Percentiles rank a stretch among this genome's conserved stretches.
Evolutionary conservation across 1,140 invertebrate genomes (phyloP).

Genomic region (Arctopsyche grandis): DNA sequence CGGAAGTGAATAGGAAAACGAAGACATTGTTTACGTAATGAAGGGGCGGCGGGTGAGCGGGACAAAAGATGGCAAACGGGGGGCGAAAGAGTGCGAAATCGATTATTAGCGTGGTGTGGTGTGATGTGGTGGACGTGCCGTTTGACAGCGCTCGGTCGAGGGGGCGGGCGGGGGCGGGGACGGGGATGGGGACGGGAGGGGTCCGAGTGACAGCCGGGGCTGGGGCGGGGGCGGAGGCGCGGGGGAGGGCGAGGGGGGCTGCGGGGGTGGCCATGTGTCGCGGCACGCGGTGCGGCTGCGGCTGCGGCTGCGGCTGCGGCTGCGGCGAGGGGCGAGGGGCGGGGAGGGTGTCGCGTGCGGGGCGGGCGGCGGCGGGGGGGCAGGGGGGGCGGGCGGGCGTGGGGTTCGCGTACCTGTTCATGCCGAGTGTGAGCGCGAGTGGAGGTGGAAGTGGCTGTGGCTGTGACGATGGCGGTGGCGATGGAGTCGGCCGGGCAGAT

Average conservation of each 20-base stretch:
- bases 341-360: not conserved
- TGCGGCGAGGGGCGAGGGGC: not conserved
- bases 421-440: not conserved
- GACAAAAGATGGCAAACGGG: not conserved
- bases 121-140: not conserved
- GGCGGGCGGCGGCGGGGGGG: not conserved
- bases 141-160: not conserved
- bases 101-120: not conserved
- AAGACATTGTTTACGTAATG: no score
- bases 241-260: not conserved
- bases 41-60: not conserved
- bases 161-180: not conserved
- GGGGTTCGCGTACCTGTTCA: not conserved
- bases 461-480: not conserved
- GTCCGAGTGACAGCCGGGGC: no score
- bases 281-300: not conserved
- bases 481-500: not conserved
- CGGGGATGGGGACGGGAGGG: no score
- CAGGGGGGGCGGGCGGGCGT: not conserved
- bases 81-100: not conserved
- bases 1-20: no score
- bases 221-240: not conserved
- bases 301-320: not conserved
- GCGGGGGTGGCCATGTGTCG: no score
- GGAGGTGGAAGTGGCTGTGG: not conserved